Base-by-base conservation (phyloP, 2,888 invertebrate species). In the Pemphredon lugubris region DNA sequence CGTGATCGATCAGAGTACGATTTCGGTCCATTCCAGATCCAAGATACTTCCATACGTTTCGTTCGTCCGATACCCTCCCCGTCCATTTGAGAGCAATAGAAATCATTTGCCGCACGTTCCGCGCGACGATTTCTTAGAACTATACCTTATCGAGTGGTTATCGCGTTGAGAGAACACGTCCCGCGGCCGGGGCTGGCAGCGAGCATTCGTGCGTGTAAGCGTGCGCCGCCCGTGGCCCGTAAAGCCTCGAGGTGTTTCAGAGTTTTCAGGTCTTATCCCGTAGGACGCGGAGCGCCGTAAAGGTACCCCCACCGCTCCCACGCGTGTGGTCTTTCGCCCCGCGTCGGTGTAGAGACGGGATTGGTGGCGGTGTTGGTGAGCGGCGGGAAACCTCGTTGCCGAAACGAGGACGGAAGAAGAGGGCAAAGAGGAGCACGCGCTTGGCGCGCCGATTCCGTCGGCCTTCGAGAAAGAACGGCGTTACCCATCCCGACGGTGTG, bases 161-260 rank as follows among this genome's bases (percentile, higher is more conserved):
- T n/a, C n/a, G n/a, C n/a, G n/a, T n/a, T n/a, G 34, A 4, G 34
- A n/a, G 11, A 7, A n/a, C 11, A 34, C 34, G 34, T 34, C 34
- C n/a, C 34, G 34, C n/a, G 3, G 9, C n/a, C 9, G 34, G 34
- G 34, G 32, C 70, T 48, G 70, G 4, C 26, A 26, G 26, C 26
- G 26, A 26, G 4, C n/a, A n/a, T 30, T 2, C 30, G 39, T 40
- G 16, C 16, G n/a, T 44, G 44, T 21, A 21, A 20, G 21, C 44
- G 44, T 21, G 14, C 30, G 20, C 6, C 16, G 34, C 42, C 50
- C 53, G 23, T 40, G 40, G 53, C 40, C 40, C 53, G 40, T 53
- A 53, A 53, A 39, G 53, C 13, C 13, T 13, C 39, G 42, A 70
- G 63, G 57, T 48, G 60, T 58, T 59, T 45, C 39, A 47, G 65